Conservation (phyloP, 2,888 invertebrate species). For the Dilophus febrilis region DNA sequence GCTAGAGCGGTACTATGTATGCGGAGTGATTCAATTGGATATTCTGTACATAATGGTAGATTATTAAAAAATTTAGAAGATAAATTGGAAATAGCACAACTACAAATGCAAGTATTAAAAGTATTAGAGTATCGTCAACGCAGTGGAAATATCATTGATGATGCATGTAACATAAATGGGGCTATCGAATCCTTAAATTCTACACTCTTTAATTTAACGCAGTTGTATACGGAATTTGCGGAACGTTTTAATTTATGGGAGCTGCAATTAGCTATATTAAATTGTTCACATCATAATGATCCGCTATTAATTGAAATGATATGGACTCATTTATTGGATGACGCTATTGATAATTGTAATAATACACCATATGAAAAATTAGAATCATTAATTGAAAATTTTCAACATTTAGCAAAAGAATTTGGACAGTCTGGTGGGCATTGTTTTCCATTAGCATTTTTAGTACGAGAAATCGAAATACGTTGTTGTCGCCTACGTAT, state of each 20-base stretch:
- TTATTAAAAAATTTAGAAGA: constrained; percentile 81
- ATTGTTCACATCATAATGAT: constrained; percentile 88
- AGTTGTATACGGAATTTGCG: constrained; percentile 83
- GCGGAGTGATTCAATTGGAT: constrained; percentile 66
- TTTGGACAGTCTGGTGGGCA: constrained; percentile 67
- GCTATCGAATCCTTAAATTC: constrained; percentile 59
- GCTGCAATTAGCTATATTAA: constrained; percentile 85
- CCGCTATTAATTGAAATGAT: constrained; percentile 72
- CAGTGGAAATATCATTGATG: constrained; percentile 38
- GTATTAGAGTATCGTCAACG: constrained; percentile 35
- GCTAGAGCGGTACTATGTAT: constrained; percentile 91
- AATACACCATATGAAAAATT: constrained; percentile 35
- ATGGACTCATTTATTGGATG: constrained; percentile 61
- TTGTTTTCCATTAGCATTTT: constrained; percentile 77
- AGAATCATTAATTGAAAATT: constrained; percentile 53
- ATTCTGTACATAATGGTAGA: constrained; percentile 53
- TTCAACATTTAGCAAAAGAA: constrained; percentile 56
- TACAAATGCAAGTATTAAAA: constrained; percentile 55
- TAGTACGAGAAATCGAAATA: constrained; percentile 63
- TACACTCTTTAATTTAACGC: constrained; percentile 71
- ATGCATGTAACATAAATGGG: too few relatives aligned
- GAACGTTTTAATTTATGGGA: constrained; percentile 82
- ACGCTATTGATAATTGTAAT: constrained; percentile 23
- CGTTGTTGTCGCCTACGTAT: constrained; percentile 56
- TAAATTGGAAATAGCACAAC: constrained; percentile 74